phyloP scores from a whole-genome alignment of 1,140 invertebrate species.

The Drosophila ercepeae region DNA sequence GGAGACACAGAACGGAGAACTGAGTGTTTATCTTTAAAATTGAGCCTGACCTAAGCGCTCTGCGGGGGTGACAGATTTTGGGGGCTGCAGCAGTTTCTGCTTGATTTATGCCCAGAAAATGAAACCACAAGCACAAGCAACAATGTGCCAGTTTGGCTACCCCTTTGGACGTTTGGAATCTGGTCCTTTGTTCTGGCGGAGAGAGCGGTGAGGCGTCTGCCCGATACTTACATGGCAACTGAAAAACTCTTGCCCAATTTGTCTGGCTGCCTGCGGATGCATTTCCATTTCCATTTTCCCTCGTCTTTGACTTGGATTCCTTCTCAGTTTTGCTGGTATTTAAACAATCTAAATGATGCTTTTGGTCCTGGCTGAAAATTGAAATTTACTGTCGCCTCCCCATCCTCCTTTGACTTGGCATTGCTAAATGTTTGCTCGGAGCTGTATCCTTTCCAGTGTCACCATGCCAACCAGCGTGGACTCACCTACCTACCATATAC shows the following conservation, averaged over 20 bases:
- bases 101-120: conserved; percentile 71
- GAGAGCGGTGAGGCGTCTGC: conserved; percentile 6
- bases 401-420: conserved; percentile 11
- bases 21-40: conserved; percentile 71
- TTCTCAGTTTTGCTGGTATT: conserved; percentile 44
- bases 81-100: conserved; percentile 45
- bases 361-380: conserved; percentile 49
- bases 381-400: conserved; percentile 53
- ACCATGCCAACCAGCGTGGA: conserved; percentile 1
- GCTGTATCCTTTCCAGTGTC: conserved; percentile 26
- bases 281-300: conserved; percentile 21
- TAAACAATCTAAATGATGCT: conserved; percentile 56
- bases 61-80: conserved; percentile 24
- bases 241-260: conserved; percentile 64
- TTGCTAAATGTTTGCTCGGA: conserved; percentile 41
- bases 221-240: conserved; percentile 10
- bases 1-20: conserved; percentile 2
- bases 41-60: conserved; percentile 39
- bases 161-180: conserved; percentile 5
- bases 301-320: background rate
- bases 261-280: conserved; percentile 37
- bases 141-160: background rate
- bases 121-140: conserved; percentile 39
- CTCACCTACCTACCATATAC: conserved; percentile 16
- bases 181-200: conserved; percentile 4